These are phyloP conservation scores for Hemaris fuciformis DNA, from an alignment of 2,888 invertebrate genomes.

Conservation along the genomic window DNA sequence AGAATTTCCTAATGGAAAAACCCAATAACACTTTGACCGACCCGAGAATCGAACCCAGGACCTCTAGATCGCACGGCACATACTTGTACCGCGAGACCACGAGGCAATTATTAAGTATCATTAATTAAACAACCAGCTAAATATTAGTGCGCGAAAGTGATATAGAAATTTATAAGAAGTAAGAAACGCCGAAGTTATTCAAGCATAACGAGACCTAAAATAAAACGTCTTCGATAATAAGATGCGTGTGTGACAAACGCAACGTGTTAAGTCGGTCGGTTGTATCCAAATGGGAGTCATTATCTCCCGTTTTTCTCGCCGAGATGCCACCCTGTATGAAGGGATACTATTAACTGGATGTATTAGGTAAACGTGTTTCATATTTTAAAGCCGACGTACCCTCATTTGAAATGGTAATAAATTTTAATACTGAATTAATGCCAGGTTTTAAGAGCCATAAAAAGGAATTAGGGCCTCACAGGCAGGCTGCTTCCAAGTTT, in stretches of 20 bases:
- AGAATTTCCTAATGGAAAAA: too few species aligned
- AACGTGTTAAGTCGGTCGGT: not conserved
- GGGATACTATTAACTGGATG: slow-evolving; percentile 50
- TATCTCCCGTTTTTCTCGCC: not conserved
- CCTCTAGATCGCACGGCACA: too few species aligned
- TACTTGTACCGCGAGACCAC: too few species aligned
- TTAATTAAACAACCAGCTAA: too few species aligned
- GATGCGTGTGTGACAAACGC: not conserved
- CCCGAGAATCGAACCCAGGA: too few species aligned
- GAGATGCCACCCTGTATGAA: slow-evolving; percentile 25
- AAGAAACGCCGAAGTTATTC: not conserved
- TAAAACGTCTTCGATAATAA: not conserved
- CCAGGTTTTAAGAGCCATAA: slow-evolving; percentile 9
- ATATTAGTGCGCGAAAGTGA: too few species aligned
- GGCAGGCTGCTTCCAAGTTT: not conserved
- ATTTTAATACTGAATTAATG: slow-evolving; percentile 13
- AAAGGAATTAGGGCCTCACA: not conserved
- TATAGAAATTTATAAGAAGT: not conserved
- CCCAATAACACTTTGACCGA: too few species aligned
- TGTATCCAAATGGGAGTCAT: not conserved
- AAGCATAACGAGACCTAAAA: not conserved
- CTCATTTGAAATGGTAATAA: slow-evolving; percentile 12
- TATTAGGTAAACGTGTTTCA: slow-evolving; percentile 54
- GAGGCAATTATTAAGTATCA: too few species aligned
- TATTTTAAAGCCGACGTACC: slow-evolving; percentile 20